Evolutionary conservation across 2,888 invertebrate species (phyloP).

Genomic region (Tribolium freemani): DNA sequence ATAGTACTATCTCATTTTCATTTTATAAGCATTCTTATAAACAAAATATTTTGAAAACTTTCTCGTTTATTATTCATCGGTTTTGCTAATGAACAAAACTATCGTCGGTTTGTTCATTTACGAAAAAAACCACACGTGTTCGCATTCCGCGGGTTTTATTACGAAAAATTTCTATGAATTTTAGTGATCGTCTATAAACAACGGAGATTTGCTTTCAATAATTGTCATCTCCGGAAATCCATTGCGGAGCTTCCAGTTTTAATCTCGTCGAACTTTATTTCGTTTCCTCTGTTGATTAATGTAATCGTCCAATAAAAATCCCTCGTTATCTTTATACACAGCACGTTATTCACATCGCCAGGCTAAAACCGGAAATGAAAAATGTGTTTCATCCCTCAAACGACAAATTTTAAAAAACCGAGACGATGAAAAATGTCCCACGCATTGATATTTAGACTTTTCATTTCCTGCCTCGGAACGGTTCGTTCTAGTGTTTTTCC

Average conservation of each 20-base stretch:
- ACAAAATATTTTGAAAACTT: background rate
- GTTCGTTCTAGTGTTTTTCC: background rate
- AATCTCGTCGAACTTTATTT: background rate
- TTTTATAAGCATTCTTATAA: background rate
- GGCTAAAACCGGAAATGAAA: constrained; percentile 11
- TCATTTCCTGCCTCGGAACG: constrained; percentile 11
- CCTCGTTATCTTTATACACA: constrained; percentile 1
- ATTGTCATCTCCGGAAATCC: background rate
- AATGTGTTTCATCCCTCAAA: constrained; percentile 15
- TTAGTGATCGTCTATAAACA: background rate
- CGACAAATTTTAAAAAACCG: constrained; percentile 9
- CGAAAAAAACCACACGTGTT: background rate
- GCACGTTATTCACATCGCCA: background rate
- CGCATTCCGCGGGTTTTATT: background rate
- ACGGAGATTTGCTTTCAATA: background rate
- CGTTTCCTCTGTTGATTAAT: background rate
- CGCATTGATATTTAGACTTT: constrained; percentile 21
- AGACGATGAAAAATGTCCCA: constrained; percentile 13
- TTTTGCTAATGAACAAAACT: background rate
- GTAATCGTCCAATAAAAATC: constrained; percentile 7
- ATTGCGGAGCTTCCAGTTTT: background rate
- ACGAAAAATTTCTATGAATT: constrained; percentile 6
- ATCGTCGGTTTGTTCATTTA: background rate
- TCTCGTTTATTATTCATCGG: background rate
- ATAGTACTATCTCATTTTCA: background rate